A percentile compares a stretch with the other conserved stretches of the same genome.
phyloP scores from a whole-genome alignment of 2,888 invertebrate species.

The Cantharis lateralis region DNA sequence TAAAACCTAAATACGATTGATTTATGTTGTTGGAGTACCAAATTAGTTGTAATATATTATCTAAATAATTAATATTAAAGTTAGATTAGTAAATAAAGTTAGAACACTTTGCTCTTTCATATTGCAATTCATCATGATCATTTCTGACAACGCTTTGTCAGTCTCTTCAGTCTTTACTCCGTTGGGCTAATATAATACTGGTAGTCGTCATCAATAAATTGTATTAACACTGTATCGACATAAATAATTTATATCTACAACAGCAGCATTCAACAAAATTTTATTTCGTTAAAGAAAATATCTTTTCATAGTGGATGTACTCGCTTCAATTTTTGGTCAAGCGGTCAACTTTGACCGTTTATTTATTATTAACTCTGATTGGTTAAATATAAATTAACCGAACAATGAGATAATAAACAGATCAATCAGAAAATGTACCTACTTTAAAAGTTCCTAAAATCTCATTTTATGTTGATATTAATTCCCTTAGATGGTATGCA shows the following conservation, averaged over 20 bases:
- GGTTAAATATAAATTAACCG: too few species aligned
- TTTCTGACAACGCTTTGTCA: not conserved
- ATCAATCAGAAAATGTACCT: too few species aligned
- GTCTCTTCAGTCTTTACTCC: not conserved
- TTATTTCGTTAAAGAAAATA: not conserved
- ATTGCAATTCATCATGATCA: not conserved
- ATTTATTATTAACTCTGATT: too few species aligned
- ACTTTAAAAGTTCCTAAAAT: too few species aligned
- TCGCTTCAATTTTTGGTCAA: too few species aligned
- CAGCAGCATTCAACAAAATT: not conserved
- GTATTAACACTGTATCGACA: not conserved
- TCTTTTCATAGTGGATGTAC: too few species aligned
- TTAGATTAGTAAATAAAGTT: not conserved
- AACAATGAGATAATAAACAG: too few species aligned
- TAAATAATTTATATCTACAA: not conserved
- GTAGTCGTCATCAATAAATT: not conserved
- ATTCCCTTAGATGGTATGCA: too few species aligned
- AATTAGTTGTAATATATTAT: not conserved
- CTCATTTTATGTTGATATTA: too few species aligned
- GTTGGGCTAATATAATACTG: not conserved
- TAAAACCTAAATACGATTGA: not conserved
- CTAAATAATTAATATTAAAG: not conserved
- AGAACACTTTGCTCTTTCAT: not conserved
- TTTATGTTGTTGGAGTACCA: not conserved
- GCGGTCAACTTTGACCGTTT: too few species aligned